Evolutionary conservation across 1,140 invertebrate species (phyloP).

Genomic region (Diploscapter pachys): DNA sequence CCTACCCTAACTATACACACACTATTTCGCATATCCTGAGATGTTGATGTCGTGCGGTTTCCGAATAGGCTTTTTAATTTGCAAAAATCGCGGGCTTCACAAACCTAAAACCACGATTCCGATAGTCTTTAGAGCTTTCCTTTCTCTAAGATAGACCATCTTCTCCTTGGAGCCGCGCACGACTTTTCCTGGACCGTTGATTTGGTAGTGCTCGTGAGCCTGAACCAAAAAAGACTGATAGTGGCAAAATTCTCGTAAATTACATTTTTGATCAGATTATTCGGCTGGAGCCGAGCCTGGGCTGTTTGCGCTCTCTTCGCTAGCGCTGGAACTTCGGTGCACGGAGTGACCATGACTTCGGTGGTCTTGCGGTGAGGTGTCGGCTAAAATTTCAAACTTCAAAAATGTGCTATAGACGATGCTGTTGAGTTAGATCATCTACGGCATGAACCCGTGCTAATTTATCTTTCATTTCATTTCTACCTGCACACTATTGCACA

Average conservation of each 20-base stretch:
- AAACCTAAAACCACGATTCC: conserved; percentile 62
- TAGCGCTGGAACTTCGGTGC: conserved; percentile 3
- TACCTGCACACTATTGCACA: conserved; percentile 21
- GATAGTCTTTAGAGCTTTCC: conserved; percentile 64
- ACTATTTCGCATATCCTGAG: no score
- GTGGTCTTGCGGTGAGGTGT: conserved; percentile 35
- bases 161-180: conserved; percentile 58
- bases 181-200: conserved; percentile 40
- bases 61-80: background rate
- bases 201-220: conserved; percentile 38
- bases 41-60: no score
- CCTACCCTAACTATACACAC: no score
- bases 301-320: conserved; percentile 16
- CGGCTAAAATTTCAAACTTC: background rate
- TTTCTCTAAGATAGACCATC: conserved; percentile 59
- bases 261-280: conserved; percentile 32
- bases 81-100: conserved; percentile 9
- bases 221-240: conserved; percentile 10
- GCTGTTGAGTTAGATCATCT: background rate
- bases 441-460: conserved; percentile 1
- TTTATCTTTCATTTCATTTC: conserved; percentile 19
- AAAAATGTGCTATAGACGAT: no score
- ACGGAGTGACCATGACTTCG: conserved; percentile 23
- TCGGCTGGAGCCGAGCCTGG: conserved; percentile 28
- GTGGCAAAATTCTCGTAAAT: conserved; percentile 4